Evolutionary conservation across 2,113 vertebrate species (phyloP), one percentile per base, ranked within the genome.

Genomic region (Equus przewalskii): DNA sequence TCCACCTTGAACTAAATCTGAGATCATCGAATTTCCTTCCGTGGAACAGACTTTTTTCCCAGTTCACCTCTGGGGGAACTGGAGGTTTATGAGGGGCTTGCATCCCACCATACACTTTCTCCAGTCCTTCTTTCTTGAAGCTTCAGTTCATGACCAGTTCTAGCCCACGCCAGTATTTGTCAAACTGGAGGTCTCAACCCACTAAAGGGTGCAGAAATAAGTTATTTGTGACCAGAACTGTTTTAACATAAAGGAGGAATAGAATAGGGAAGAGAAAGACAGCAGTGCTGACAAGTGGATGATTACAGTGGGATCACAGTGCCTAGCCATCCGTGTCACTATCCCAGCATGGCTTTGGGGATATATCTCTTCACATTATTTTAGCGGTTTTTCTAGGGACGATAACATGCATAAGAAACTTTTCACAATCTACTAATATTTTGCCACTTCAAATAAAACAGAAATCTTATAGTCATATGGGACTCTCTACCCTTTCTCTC

Each of bases 21-120:
- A 56, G 33, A 54, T 56, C 13, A 78, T 24, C 36, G 81, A 28
- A 5, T 72, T 60, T 36, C 7, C 64, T 54, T 54, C 89, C 60
- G 24, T 46, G 12, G 3, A 58, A 7, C 4, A 36, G 28, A 46
- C 10, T 30, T 76, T 13, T 54, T 7, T 16, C 46, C 16, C 64
- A 85, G 11, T 49, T 73, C n/a, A 54, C 5, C 33, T 36, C 9
- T 56, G 54, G 19, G 28, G 54, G 9, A 64, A 19, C 41, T 7
- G 10, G 49, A 79, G 54, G 21, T 44, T 26, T 80, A 4, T 6
- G 21, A 10, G 13, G 12, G 64, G 14, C 4, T 64, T 30, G 9
- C 62, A 5, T 26, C 24, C 21, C n/a, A 33, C 1, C 33, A 0
- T 5, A 7, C 11, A 46, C 3, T 2, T 3, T 6, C 5, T 36